phyloP scores from a whole-genome alignment of 2,113 vertebrate genomes.

The Hydropotes inermis region DNA sequence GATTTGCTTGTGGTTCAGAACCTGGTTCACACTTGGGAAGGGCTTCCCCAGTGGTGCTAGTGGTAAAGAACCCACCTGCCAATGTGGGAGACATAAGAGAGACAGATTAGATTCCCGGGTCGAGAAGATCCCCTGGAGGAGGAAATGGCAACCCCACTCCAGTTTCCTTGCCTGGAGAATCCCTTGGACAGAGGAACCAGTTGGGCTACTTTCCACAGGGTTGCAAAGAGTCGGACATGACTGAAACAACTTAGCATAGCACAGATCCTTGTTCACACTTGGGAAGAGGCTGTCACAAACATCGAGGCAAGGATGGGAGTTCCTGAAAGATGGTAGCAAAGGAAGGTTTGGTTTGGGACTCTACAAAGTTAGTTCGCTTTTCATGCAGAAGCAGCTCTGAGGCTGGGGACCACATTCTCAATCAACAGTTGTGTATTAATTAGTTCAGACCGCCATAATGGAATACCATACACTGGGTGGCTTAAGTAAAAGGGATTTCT shows the following conservation, averaged over 20 bases:
- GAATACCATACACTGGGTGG: neutral
- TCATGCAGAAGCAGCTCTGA: neutral
- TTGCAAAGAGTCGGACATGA: neutral
- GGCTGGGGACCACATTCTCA: neutral
- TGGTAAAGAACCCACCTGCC: neutral
- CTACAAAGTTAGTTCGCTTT: neutral
- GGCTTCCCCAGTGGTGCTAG: neutral
- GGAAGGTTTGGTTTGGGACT: neutral
- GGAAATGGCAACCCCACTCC: neutral
- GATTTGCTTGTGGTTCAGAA: neutral
- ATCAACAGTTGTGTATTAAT: neutral
- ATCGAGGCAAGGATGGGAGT: neutral
- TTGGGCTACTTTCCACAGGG: fast-evolving
- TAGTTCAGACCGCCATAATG: neutral
- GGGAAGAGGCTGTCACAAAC: neutral
- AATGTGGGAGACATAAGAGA: neutral
- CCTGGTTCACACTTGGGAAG: neutral
- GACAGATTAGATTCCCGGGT: neutral
- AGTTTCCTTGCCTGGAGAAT: neutral
- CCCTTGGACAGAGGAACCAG: neutral
- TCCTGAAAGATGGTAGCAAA: neutral
- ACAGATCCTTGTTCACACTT: neutral
- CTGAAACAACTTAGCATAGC: neutral
- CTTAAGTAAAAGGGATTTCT: neutral
- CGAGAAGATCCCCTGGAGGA: neutral